phyloP scores from a whole-genome alignment of 2,797 vertebrate genomes.

The Microcaecilia unicolor region DNA sequence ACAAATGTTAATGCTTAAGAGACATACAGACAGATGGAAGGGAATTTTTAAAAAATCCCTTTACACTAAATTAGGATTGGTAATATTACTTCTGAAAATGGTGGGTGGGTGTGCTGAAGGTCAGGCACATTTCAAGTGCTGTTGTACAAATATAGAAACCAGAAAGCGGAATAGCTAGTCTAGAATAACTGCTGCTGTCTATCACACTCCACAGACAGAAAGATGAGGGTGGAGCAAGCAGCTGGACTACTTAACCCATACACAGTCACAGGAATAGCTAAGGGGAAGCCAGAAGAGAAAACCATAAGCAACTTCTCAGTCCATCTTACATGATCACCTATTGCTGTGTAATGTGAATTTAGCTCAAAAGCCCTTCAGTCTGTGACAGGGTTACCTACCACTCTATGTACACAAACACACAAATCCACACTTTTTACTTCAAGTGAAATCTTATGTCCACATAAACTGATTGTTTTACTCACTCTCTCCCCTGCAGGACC shows the following conservation, averaged over 20 bases:
- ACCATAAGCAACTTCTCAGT: no score
- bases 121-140: slow-evolving; percentile 10
- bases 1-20: slow-evolving; percentile 22
- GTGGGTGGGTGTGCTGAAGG: not conserved
- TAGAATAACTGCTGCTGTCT: slow-evolving; percentile 37
- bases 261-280: slow-evolving; percentile 44
- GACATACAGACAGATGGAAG: slow-evolving; percentile 24
- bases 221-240: slow-evolving; percentile 48
- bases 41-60: slow-evolving; percentile 8
- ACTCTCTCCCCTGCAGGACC: no score
- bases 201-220: no score
- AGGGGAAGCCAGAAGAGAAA: slow-evolving; percentile 19
- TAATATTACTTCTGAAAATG: no score
- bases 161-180: slow-evolving; percentile 31
- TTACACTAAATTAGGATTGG: slow-evolving; percentile 14
- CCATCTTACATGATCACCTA: no score
- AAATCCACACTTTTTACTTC: no score
- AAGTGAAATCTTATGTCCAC: no score
- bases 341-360: no score
- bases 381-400: no score
- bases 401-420: no score
- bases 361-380: no score
- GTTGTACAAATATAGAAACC: slow-evolving; percentile 54
- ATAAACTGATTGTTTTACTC: no score
- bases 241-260: slow-evolving; percentile 52